Evolutionary conservation across 1,140 invertebrate genomes (phyloP).

Genomic region (Drosophila sechellia): DNA sequence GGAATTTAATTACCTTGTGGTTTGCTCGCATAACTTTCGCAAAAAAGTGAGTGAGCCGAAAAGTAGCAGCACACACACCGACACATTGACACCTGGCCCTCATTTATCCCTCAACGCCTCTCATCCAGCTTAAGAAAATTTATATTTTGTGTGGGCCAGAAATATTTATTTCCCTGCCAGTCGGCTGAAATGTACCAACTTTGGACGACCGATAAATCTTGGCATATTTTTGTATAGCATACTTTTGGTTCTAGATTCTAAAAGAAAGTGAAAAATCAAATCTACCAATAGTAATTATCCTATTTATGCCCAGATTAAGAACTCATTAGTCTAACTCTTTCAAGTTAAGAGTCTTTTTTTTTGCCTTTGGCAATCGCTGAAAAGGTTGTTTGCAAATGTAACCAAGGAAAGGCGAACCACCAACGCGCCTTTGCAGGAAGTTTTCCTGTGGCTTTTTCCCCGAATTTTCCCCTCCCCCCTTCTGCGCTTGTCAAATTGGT

Average conservation of each 20-base stretch:
- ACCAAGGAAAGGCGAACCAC: conserved; percentile 54
- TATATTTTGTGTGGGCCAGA: conserved; percentile 20
- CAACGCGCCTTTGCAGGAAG: conserved; percentile 37
- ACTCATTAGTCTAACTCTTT: conserved; percentile 9
- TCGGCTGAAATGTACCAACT: conserved; percentile 5
- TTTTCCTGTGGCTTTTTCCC: conserved; percentile 35
- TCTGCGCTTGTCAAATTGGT: conserved; percentile 60
- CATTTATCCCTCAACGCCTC: not conserved
- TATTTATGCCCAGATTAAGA: conserved; percentile 4
- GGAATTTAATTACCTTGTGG: conserved; percentile 75
- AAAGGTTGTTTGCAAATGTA: conserved; percentile 70
- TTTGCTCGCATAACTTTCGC: conserved; percentile 61
- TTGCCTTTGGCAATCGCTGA: conserved; percentile 53
- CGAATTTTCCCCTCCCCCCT: not conserved
- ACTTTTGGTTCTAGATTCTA: not conserved
- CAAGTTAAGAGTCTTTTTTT: not conserved
- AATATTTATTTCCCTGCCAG: conserved; percentile 31
- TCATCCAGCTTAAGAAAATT: conserved; percentile 16
- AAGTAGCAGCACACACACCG: conserved; percentile 15
- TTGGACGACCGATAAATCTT: conserved; percentile 30
- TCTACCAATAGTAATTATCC: not conserved
- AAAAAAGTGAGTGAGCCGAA: conserved; percentile 11
- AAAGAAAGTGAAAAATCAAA: not conserved
- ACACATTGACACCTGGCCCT: conserved; percentile 41
- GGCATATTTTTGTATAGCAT: conserved; percentile 28